Evolutionary conservation across 2,113 vertebrate genomes (phyloP), one percentile per base, ranked within the genome.

Genomic region (Oryzias celebensis): DNA sequence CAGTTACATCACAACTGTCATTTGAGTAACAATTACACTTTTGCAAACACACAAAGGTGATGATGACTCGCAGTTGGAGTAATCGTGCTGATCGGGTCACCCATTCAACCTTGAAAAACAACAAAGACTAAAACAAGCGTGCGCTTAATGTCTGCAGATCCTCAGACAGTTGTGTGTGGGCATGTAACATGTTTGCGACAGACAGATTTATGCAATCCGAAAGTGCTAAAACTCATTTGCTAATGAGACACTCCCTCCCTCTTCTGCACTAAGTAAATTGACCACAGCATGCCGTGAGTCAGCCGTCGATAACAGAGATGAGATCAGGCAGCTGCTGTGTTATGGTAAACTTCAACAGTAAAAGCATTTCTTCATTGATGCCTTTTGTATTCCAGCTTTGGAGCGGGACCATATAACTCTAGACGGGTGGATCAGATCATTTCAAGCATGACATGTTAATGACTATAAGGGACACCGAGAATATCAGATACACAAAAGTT

Each of bases 211-310:
- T 62, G 57, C 22, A 49, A 62, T 77, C 67, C 77, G 70, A 69
- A 53, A 49, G 65, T 61, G 26, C 10, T 12, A 3, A 50, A 56
- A 76, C 45, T 49, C 61, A 75, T 85, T 81, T 80, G 72, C 73
- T 48, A 72, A 78, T 69, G 18, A 69, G 75, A 68, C 18, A 17
- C 43, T 5, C 50, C 7, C 41, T 52, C 43, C 12, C 18, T 53
- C n/a, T 1, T 3, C 65, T 50, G 68, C 50, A 31, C 14, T 59
- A 51, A 24, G 50, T 49, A 45, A 61, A 63, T 10, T 18, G 47
- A 58, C 12, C 5, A n/a, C 52, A 28, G 52, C 51, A 43, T 16
- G 44, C 15, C 3, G 5, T 50, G 54, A 74, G 46, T 68, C 65
- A 63, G 58, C 36, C 44, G 7, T 65, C 49, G 28, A 77, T 71